Evolutionary conservation across 2,888 invertebrate genomes (phyloP).

Genomic region (Diarsia brunnea): DNA sequence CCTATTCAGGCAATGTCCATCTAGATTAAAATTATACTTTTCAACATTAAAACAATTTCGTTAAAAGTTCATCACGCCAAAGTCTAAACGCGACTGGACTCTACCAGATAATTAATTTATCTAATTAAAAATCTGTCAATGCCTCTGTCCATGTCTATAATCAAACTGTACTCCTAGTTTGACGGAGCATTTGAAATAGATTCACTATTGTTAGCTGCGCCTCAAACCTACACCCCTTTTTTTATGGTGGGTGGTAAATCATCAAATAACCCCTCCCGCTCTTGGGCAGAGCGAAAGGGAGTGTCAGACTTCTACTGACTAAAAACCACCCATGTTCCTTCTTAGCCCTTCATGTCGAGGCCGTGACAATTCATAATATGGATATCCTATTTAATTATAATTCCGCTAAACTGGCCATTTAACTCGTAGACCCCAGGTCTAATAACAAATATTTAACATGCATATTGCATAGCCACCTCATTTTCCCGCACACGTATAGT

Average conservation of each 20-base stretch:
- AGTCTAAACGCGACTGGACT: neutral
- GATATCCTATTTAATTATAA: neutral
- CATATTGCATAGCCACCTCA: constrained; percentile 29
- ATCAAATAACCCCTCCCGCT: too few relatives aligned
- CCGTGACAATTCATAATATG: neutral
- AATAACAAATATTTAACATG: constrained; percentile 17
- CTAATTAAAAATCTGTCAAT: neutral
- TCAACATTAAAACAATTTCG: neutral
- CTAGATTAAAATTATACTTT: neutral
- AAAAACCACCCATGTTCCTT: too few relatives aligned
- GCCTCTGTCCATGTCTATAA: neutral
- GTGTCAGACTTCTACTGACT: too few relatives aligned
- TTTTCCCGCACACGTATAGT: constrained; percentile 51
- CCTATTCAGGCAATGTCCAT: neutral
- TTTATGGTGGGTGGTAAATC: too few relatives aligned
- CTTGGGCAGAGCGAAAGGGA: too few relatives aligned
- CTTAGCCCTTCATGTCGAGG: too few relatives aligned
- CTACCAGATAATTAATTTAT: neutral
- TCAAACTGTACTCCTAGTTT: neutral
- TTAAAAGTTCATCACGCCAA: neutral
- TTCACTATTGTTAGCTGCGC: too few relatives aligned
- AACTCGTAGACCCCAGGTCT: neutral
- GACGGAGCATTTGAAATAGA: neutral
- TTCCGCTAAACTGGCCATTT: too few relatives aligned
- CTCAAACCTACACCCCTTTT: too few relatives aligned